Percentiles rank a stretch among this genome's conserved stretches.
phyloP scores from a whole-genome alignment of 2,113 vertebrate genomes.

The Salvelinus fontinalis region DNA sequence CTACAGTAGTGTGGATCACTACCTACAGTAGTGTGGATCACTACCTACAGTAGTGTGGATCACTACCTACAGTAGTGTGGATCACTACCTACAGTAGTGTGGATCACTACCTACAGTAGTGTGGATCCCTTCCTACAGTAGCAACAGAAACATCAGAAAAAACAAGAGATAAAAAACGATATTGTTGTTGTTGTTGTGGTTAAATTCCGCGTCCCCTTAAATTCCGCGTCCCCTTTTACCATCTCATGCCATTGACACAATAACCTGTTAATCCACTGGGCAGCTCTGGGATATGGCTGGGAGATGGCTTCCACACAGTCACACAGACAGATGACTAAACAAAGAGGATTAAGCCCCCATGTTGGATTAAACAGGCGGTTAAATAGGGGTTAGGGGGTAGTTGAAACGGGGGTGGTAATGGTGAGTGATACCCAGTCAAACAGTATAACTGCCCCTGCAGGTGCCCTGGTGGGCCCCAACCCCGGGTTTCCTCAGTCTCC shows the following conservation, averaged over 20 bases:
- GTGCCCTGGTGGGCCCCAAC: conserved; percentile 17
- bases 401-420: conserved; percentile 30
- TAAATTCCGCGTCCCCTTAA: too few relatives aligned
- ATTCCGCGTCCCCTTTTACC: conserved; percentile 27
- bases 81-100: too few relatives aligned
- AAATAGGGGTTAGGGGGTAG: neutral
- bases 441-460: conserved; percentile 23
- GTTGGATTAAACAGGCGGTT: conserved; percentile 55
- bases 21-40: too few relatives aligned
- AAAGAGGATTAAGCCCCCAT: conserved; percentile 61
- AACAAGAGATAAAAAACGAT: conserved; percentile 13
- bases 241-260: conserved; percentile 58
- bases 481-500: conserved; percentile 26
- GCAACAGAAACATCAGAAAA: too few relatives aligned
- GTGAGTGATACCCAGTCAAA: conserved; percentile 42
- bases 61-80: too few relatives aligned
- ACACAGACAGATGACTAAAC: conserved; percentile 64
- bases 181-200: conserved; percentile 42
- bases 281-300: conserved; percentile 31
- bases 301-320: conserved; percentile 62
- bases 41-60: too few relatives aligned
- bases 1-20: too few relatives aligned
- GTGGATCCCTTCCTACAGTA: too few relatives aligned
- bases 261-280: conserved; percentile 55
- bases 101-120: too few relatives aligned